Percentiles rank a stretch among this genome's conserved stretches.
Evolutionary conservation across 2,797 vertebrate species (phyloP).

Genomic region (Prunella strophiata): DNA sequence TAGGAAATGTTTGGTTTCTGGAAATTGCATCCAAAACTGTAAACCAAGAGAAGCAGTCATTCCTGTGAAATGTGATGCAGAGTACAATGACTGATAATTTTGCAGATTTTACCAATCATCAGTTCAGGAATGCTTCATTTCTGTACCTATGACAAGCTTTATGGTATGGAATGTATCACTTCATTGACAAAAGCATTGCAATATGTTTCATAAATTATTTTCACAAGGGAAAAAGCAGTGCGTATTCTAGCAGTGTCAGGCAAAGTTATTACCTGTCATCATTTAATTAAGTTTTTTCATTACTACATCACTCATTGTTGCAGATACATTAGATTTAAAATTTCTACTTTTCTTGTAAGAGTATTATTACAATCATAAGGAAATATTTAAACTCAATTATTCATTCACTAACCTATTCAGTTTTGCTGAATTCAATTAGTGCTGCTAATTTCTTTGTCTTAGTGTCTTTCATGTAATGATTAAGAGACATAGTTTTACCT

Average conservation of each 20-base stretch:
- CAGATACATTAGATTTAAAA: background rate
- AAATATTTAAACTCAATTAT: background rate
- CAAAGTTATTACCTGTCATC: background rate
- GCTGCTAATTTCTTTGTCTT: background rate
- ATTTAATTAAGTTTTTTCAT: background rate
- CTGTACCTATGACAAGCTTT: background rate
- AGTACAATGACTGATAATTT: background rate
- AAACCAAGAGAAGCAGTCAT: background rate
- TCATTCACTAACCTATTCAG: background rate
- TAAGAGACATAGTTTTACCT: background rate
- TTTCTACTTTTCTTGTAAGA: background rate
- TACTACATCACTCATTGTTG: background rate
- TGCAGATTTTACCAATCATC: background rate
- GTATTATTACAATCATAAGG: background rate
- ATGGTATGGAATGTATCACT: background rate
- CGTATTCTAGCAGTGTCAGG: background rate
- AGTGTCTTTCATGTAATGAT: background rate
- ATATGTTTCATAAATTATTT: background rate
- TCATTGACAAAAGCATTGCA: background rate
- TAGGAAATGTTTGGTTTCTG: background rate
- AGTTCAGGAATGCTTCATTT: background rate
- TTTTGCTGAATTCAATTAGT: too few relatives aligned
- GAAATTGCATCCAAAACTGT: background rate
- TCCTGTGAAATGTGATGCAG: background rate
- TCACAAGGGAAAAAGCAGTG: background rate